Conservation (phyloP, 23 tunicate species). For the Phallusia fumigata region DNA sequence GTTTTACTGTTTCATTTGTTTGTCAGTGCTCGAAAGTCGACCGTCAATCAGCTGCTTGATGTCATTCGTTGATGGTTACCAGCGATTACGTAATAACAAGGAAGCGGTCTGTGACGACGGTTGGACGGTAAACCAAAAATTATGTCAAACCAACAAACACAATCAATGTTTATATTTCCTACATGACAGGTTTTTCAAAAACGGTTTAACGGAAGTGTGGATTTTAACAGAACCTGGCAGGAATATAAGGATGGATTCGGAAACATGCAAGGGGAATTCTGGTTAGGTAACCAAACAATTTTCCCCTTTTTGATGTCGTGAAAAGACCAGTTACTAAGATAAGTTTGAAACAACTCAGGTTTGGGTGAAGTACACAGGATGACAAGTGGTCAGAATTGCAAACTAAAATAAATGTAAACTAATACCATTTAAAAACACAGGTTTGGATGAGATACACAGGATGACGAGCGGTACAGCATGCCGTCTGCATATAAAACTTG, state of each 20-base stretch:
- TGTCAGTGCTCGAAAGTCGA: too few relatives aligned
- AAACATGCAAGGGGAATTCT: background rate
- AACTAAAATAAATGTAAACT: background rate
- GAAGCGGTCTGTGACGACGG: constrained; percentile 19
- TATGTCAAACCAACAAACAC: too few relatives aligned
- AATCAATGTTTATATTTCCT: too few relatives aligned
- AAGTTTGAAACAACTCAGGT: too few relatives aligned
- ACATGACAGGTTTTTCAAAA: background rate
- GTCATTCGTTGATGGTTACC: background rate
- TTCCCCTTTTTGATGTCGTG: too few relatives aligned
- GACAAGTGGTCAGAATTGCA: too few relatives aligned
- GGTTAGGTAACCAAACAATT: background rate
- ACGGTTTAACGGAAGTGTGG: background rate
- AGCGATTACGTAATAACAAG: background rate
- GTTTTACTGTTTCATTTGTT: too few relatives aligned
- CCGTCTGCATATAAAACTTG: background rate
- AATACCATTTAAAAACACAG: background rate
- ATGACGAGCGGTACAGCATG: background rate
- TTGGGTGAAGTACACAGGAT: too few relatives aligned
- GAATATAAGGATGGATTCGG: constrained; percentile 8
- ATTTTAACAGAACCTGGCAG: background rate
- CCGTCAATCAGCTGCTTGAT: background rate
- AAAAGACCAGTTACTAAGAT: too few relatives aligned
- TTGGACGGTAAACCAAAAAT: constrained; percentile 20
- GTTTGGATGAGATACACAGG: background rate